Evolutionary conservation across 2,113 vertebrate species (phyloP), one percentile per base, ranked within the genome.

Genomic region (Sakesphorus luctuosus): DNA sequence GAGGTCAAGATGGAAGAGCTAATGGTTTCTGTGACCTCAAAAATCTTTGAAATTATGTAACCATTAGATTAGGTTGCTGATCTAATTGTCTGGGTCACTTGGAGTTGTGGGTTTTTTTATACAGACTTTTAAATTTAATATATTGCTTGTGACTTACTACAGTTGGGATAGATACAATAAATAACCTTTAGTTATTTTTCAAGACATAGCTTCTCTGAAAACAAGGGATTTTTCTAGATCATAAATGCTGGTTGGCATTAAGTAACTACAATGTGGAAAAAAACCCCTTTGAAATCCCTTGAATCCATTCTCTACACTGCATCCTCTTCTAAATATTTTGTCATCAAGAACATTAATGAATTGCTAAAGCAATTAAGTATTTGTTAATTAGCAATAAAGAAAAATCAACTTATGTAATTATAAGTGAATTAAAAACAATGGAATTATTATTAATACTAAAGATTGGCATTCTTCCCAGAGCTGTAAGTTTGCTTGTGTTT

Each of bases 391-490:
- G 56, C 91, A 97, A 93, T 95, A 90, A 97, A 94, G 93, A 95
- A 93, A 97, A 97, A 97, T 85, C 94, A 97, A 92, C 87, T 96
- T 97, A 96, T 89, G 75, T 84, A 96, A 97, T 98, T 98, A 96
- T 92, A 97, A 96, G 40, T 79, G 86, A 97, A 96, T 97, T 97
- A 74, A 96, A 97, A 97, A 97, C 96, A 98, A 97, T 95, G 68
- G 89, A 95, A 96, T 97, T 97, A 97, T 97, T 97, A 96, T 97
- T 97, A 97, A 97, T 97, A 89, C 81, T 96, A 77, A 95, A 96
- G 90, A 81, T 40, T 98, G 97, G 97, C 96, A 93, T 86, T 94
- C 82, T 97, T 97, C 97, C 98, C 97, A 95, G 97, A 95, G 72
- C 82, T 91, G 72, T 90, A 95, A 93, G 85, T 82, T 50, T 86